Evolutionary conservation across 2,888 invertebrate genomes (phyloP), one percentile per base, ranked within the genome.

Genomic region (Ephialtes manifestator): DNA sequence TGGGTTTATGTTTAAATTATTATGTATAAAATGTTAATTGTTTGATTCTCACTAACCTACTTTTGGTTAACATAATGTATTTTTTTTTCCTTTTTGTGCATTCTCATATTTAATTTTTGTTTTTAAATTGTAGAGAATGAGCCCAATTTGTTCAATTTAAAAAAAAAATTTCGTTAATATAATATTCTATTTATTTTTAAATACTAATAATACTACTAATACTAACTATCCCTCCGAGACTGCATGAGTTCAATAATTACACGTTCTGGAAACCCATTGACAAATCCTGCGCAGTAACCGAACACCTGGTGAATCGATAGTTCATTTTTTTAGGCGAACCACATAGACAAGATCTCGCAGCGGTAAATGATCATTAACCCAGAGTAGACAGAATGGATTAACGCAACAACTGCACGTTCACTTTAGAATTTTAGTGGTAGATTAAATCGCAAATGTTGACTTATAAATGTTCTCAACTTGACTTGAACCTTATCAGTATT

Each of bases 381-480:
- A 13, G 4, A 24, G 60, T 31, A 35, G 31, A n/a, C 5, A n/a
- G 13, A 31, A 15, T 60, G 31, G 35, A 63, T 63, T 4, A 35
- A 31, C n/a, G n/a, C 60, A n/a, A 35, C 31, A 13, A 35, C 60
- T 2, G n/a, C 18, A 10, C 3, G 35, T 31, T n/a, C 35, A 35
- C n/a, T 63, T 28, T 35, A 35, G 28, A 35, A n/a, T 7, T 5
- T 4, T n/a, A 31, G 31, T n/a, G n/a, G 15, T 35, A n/a, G 35
- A 63, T 63, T 35, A 35, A 35, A 63, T 63, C n/a, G 35, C 15
- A 35, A 63, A n/a, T 35, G 20, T 65, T 18, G 43, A 65, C 20
- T 43, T 20, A 65, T 46, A 65, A 65, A 43, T 43, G 20, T 65
- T 8, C 20, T 43, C 43, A 10, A 15, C 7, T 11, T 43, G 65